Evolutionary conservation across 1,140 invertebrate genomes (phyloP).

Genomic region (Druon quercuslanigerum): DNA sequence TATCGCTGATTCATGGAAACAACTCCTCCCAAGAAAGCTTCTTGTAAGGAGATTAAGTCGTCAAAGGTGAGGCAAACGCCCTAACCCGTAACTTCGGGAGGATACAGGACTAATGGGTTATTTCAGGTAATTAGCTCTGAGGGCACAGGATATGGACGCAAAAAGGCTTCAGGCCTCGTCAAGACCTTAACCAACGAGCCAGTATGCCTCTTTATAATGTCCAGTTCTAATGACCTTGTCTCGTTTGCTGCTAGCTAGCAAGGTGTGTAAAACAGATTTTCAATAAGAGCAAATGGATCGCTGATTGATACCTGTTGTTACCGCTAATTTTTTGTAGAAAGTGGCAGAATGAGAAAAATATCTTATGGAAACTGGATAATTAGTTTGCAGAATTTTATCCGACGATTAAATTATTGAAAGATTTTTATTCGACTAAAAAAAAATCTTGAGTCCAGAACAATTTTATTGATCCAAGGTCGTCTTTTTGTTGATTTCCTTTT

Average conservation of each 20-base stretch:
- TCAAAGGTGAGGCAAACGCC: constrained; percentile 66
- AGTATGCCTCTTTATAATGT: constrained; percentile 40
- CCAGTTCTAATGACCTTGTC: constrained; percentile 29
- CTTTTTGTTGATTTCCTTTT: too few species aligned
- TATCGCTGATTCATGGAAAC: constrained; percentile 72
- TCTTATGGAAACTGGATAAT: too few species aligned
- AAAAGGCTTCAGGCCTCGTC: constrained; percentile 45
- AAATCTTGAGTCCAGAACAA: too few species aligned
- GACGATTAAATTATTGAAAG: too few species aligned
- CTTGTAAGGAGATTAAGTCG: constrained; percentile 66
- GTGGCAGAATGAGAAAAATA: too few species aligned
- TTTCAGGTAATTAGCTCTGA: constrained; percentile 68
- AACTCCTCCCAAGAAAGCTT: constrained; percentile 36
- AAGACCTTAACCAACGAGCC: constrained; percentile 24
- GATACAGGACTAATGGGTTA: constrained; percentile 70
- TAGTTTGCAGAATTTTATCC: too few species aligned
- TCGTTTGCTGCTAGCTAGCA: constrained; percentile 16
- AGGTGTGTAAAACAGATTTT: too few species aligned
- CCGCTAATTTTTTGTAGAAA: too few species aligned
- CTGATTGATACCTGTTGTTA: too few species aligned
- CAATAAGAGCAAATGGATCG: too few species aligned
- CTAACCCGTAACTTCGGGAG: constrained; percentile 58
- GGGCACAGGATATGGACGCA: constrained; percentile 42
- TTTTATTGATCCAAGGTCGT: too few species aligned
- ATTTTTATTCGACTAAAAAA: too few species aligned